Conservation (phyloP, 1,140 invertebrate species). For the Drosophila orosa region DNA sequence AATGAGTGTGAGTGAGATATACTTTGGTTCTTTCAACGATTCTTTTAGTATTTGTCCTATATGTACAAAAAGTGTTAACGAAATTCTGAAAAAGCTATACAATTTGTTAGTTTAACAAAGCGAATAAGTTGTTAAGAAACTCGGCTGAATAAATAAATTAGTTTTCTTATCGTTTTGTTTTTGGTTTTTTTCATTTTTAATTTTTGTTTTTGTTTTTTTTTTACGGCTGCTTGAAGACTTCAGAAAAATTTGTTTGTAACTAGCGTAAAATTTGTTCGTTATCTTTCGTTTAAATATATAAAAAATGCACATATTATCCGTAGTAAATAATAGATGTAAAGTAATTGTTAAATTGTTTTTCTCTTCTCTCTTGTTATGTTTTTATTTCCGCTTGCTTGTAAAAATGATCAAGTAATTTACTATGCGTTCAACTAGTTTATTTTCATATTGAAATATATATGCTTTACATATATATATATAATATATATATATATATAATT, state of each 20-base stretch:
- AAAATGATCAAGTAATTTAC: constrained; percentile 58
- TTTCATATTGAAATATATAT: constrained; percentile 47
- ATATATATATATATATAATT: constrained; percentile 40
- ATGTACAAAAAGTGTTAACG: constrained; percentile 67
- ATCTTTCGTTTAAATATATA: constrained; percentile 54
- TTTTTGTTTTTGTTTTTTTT: constrained; percentile 22
- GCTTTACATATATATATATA: constrained; percentile 34
- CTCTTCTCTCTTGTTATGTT: constrained; percentile 8
- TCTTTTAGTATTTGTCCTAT: constrained; percentile 36
- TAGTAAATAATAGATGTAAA: constrained; percentile 57
- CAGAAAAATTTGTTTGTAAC: constrained; percentile 51
- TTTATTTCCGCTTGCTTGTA: constrained; percentile 40
- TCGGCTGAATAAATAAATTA: constrained; percentile 60
- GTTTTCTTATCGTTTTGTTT: constrained; percentile 32
- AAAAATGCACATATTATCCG: constrained; percentile 60
- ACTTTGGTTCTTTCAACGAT: constrained; percentile 57
- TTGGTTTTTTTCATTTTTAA: constrained; percentile 22
- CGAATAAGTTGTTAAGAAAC: constrained; percentile 55
- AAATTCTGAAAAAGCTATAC: constrained; percentile 71
- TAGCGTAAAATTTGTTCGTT: constrained; percentile 50
- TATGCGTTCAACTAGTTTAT: constrained; percentile 64
- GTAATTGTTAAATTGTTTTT: constrained; percentile 42
- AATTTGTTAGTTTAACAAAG: constrained; percentile 69
- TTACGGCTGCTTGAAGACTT: constrained; percentile 55
- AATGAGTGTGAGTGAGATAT: constrained; percentile 53